phyloP scores from a whole-genome alignment of 2,888 invertebrate species.

The Eupithecia insigniata region DNA sequence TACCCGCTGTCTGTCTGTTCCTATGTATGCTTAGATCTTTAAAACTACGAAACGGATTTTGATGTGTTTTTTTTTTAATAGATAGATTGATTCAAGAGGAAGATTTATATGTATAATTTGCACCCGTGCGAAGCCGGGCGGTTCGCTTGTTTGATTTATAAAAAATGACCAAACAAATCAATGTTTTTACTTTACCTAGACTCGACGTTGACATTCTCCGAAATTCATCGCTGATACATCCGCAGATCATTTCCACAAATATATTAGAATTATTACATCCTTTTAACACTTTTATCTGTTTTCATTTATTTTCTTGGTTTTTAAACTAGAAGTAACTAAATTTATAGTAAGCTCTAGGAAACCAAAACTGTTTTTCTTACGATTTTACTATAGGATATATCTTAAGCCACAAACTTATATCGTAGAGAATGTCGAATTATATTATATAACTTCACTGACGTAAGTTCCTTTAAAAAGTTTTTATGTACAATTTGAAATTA shows the following conservation, averaged over 20 bases:
- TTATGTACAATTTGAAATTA: not conserved
- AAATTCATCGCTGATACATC: conserved; percentile 49
- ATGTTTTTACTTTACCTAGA: conserved; percentile 47
- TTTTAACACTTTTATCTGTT: not conserved
- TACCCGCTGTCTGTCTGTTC: too few species aligned
- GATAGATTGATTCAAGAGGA: too few species aligned
- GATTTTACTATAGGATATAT: not conserved
- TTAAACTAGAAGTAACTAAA: not conserved
- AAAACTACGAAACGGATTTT: too few species aligned
- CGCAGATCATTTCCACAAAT: conserved; percentile 41
- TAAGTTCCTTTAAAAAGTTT: not conserved
- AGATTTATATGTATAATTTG: too few species aligned
- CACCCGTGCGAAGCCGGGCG: too few species aligned
- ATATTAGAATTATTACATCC: not conserved
- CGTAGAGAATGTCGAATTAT: not conserved
- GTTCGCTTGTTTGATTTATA: not conserved
- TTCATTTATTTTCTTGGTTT: not conserved
- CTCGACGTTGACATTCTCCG: conserved; percentile 38
- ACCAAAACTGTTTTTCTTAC: not conserved
- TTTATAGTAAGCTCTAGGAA: not conserved
- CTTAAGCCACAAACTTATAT: too few species aligned
- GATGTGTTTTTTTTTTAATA: too few species aligned
- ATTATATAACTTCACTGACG: not conserved
- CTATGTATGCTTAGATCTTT: too few species aligned
- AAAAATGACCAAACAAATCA: not conserved